A percentile compares a stretch with the other conserved stretches of the same genome.
phyloP scores from a whole-genome alignment of 2,888 invertebrate genomes.

The Leptopilina drosophilae region DNA sequence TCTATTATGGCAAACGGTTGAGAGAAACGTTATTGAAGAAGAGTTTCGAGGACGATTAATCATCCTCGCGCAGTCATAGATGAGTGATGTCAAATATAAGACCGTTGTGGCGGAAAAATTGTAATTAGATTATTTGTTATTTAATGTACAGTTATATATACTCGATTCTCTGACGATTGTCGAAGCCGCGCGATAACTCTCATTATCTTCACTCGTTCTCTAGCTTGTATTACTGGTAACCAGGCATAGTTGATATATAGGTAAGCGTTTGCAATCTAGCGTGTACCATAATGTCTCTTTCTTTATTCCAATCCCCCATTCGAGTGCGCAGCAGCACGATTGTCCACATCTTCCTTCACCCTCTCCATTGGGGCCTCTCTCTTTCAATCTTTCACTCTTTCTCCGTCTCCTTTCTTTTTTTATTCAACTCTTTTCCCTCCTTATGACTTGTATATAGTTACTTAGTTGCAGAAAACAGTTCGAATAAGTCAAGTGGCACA shows the following conservation, averaged over 20 bases:
- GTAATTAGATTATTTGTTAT: slow-evolving; percentile 5
- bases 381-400: slow-evolving; percentile 39
- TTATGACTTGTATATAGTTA: slow-evolving; percentile 45
- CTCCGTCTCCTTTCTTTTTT: slow-evolving; percentile 31
- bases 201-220: slow-evolving; percentile 12
- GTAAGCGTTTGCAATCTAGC: slow-evolving; percentile 14
- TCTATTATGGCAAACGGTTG: too few species aligned
- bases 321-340: not conserved
- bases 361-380: slow-evolving; percentile 43
- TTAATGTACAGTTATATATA: slow-evolving; percentile 18
- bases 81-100: not conserved
- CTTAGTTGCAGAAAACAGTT: slow-evolving; percentile 47
- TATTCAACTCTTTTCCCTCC: slow-evolving; percentile 10
- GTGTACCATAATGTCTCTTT: slow-evolving; percentile 17
- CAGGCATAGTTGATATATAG: not conserved
- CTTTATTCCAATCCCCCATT: not conserved
- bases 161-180: slow-evolving; percentile 1
- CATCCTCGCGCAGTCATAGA: not conserved
- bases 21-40: too few species aligned
- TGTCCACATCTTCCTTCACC: slow-evolving; percentile 32
- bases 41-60: not conserved
- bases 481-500: slow-evolving; percentile 69
- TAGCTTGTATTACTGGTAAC: not conserved
- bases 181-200: slow-evolving; percentile 2
- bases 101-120: not conserved